Percentiles rank a stretch among this genome's conserved stretches.
Conservation (phyloP, 2,797 vertebrate genomes). For the Myripristis murdjan region DNA sequence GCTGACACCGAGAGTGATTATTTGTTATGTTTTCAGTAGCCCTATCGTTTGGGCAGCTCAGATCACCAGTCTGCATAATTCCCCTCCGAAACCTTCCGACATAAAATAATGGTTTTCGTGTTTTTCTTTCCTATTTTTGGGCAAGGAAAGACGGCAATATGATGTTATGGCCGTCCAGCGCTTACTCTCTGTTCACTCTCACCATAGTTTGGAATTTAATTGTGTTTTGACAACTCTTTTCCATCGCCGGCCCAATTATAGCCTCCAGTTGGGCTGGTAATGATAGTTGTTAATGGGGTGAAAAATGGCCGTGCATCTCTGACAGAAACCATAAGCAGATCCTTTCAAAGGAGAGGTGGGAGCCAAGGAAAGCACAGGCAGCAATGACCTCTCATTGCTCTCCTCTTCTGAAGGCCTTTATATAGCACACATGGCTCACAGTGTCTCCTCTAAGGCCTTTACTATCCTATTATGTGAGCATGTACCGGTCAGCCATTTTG, state of each 20-base stretch:
- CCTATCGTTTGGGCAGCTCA: constrained; percentile 72
- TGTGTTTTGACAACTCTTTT: constrained; percentile 89
- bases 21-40: constrained; percentile 83
- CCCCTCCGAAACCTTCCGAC: constrained; percentile 76
- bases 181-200: constrained; percentile 76
- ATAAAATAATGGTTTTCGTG: constrained; percentile 86
- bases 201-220: constrained; percentile 85
- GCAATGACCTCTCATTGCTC: constrained; percentile 77
- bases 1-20: constrained; percentile 76
- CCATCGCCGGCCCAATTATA: constrained; percentile 83
- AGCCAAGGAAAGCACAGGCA: constrained; percentile 84
- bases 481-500: constrained; percentile 55
- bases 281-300: constrained; percentile 87
- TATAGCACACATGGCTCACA: constrained; percentile 64
- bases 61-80: constrained; percentile 76
- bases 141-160: constrained; percentile 75
- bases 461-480: constrained; percentile 54
- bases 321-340: constrained; percentile 85
- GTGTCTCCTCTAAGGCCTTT: constrained; percentile 48
- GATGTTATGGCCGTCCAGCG: constrained; percentile 75
- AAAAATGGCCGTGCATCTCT: constrained; percentile 85
- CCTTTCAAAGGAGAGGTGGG: constrained; percentile 73
- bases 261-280: constrained; percentile 84
- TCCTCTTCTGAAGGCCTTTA: constrained; percentile 70
- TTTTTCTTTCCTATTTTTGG: constrained; percentile 90